Percentiles rank a stretch among this genome's conserved stretches.
These are phyloP conservation scores for Microcebus lehilahytsara DNA, from an alignment of 2,113 vertebrate species.

Conservation along the genomic window DNA sequence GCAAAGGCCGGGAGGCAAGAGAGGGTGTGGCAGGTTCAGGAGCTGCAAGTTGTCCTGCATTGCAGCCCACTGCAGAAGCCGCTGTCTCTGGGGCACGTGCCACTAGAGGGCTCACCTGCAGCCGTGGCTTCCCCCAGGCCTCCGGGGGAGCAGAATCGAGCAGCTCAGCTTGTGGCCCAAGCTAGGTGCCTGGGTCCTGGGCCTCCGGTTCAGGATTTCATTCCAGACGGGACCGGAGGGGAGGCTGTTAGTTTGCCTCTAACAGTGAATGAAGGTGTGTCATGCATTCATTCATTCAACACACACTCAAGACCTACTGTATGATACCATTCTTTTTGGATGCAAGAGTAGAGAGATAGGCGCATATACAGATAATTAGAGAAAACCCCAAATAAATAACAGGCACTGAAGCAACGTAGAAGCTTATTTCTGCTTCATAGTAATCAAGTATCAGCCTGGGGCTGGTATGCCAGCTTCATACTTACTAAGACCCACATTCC, in stretches of 20 bases:
- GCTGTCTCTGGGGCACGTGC: accelerated
- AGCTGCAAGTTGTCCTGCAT: neutral
- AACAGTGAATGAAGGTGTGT: neutral
- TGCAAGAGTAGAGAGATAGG: neutral
- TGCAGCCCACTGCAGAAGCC: neutral
- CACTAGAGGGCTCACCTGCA: neutral
- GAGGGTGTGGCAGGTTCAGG: neutral
- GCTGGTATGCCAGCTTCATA: neutral
- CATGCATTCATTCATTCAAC: neutral
- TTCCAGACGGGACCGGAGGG: neutral
- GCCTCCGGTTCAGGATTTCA: neutral
- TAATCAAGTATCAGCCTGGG: neutral
- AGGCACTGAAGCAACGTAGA: neutral
- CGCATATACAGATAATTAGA: neutral
- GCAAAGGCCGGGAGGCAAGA: neutral
- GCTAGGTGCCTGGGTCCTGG: neutral
- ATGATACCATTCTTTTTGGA: neutral
- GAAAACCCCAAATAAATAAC: neutral
- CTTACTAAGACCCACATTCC: neutral
- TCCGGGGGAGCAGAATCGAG: neutral
- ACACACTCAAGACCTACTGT: neutral
- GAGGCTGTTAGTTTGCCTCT: neutral
- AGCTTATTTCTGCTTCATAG: neutral
- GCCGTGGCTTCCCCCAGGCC: neutral
- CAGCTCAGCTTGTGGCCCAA: accelerated